A percentile compares a stretch with the other conserved stretches of the same genome.
Conservation (phyloP, 2,888 invertebrate species). For the Eulithis testata region DNA sequence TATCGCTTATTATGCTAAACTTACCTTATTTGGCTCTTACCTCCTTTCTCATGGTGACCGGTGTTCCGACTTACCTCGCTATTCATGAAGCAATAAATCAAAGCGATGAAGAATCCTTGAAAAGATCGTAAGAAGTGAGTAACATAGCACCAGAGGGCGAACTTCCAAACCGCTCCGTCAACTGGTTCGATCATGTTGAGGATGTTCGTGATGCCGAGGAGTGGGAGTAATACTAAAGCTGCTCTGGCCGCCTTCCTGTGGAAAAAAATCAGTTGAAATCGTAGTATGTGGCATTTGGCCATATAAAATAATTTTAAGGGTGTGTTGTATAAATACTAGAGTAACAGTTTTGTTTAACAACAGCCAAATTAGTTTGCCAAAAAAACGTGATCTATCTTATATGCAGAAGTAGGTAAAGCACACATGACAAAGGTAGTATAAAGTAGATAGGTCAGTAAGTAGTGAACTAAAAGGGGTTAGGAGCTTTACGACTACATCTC, state of each 20-base stretch:
- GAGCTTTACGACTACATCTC: no score
- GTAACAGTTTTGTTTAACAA: no score
- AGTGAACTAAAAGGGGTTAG: no score
- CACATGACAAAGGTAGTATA: no score
- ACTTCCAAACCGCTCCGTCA: constrained; percentile 87
- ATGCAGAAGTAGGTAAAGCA: no score
- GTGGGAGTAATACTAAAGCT: constrained; percentile 90
- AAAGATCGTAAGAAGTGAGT: constrained; percentile 93
- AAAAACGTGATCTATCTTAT: no score
- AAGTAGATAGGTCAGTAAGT: no score
- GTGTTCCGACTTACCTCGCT: constrained; percentile 87
- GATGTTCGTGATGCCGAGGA: constrained; percentile 92
- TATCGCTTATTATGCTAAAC: background rate
- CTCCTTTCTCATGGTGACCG: background rate
- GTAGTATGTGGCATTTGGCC: no score
- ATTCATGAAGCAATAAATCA: constrained; percentile 93
- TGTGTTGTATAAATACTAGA: no score
- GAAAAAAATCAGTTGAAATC: background rate
- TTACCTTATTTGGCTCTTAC: constrained; percentile 1
- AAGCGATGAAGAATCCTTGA: constrained; percentile 92
- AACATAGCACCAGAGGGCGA: constrained; percentile 91
- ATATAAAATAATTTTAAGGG: no score
- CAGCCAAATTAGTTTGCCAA: no score
- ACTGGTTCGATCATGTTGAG: constrained; percentile 89
- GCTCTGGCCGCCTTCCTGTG: constrained; percentile 92